Evolutionary conservation across 2,888 invertebrate species (phyloP).

Genomic region (Mimas tiliae): DNA sequence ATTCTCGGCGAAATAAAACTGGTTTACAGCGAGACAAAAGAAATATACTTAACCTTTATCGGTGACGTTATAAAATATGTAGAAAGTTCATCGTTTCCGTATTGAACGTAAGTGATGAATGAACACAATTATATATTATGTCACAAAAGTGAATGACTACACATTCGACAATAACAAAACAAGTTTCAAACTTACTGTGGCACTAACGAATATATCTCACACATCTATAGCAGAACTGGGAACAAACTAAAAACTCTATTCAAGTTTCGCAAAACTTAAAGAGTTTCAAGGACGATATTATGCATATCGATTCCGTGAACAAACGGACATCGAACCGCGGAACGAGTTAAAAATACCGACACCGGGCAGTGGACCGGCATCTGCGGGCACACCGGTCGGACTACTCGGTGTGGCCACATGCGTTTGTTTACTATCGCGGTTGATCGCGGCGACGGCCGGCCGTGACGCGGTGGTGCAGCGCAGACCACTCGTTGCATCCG

Average conservation of each 20-base stretch:
- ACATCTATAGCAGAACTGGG: slow-evolving; percentile 50
- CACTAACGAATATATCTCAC: slow-evolving; percentile 48
- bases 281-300: slow-evolving; percentile 75
- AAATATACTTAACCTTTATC: slow-evolving; percentile 50
- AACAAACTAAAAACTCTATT: slow-evolving; percentile 55
- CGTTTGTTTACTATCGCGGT: slow-evolving; percentile 81
- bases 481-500: slow-evolving; percentile 42
- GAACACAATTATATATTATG: slow-evolving; percentile 6
- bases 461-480: slow-evolving; percentile 40
- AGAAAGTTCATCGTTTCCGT: slow-evolving; percentile 61
- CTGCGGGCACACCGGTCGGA: slow-evolving; percentile 80
- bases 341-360: slow-evolving; percentile 83
- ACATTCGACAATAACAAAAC: slow-evolving; percentile 45
- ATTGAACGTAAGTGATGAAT: slow-evolving; percentile 46
- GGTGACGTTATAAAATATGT: slow-evolving; percentile 52
- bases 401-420: slow-evolving; percentile 76
- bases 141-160: slow-evolving; percentile 41
- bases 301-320: slow-evolving; percentile 81
- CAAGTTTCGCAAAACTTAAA: slow-evolving; percentile 63
- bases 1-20: slow-evolving; percentile 59
- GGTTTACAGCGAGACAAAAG: slow-evolving; percentile 48
- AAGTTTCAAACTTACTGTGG: slow-evolving; percentile 70
- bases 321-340: slow-evolving; percentile 82
- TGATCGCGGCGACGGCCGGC: slow-evolving; percentile 58
- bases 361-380: slow-evolving; percentile 75